Base-by-base conservation (phyloP, 2,888 invertebrate species). In the Autographa pulchrina region DNA sequence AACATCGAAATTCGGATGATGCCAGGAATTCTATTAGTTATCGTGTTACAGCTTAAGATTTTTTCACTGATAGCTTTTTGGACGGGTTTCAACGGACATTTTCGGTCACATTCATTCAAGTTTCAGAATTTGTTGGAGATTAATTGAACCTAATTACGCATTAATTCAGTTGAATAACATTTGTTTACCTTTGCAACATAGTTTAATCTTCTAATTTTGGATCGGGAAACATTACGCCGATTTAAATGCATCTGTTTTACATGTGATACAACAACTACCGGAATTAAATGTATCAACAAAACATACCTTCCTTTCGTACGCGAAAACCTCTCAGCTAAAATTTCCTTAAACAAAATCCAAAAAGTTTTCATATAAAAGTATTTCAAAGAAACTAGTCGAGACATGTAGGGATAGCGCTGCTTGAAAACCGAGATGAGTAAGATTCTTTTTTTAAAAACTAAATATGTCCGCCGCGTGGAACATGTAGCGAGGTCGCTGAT, bases 21-120 rank as follows among this genome's bases (percentile, higher is more conserved):
- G 74, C 69, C 70, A 72, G 68, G 68, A 72, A 81, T 82, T 54
- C 72, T 69, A 74, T 74, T 77, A 0, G 75, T 82, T 78, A 73
- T 68, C 69, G 20, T 43, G 48, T 77, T 73, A 64, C 66, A 18
- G 64, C 66, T 78, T 68, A 6, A 65, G 16, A 69, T 63, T 73
- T 75, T 83, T 61, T 74, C 20, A 7, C 54, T 65, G 65, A 67
- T 54, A 75, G 72, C 62, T 59, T 73, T 80, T 79, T 35, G 35
- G n/a, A 52, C 48, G 70, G 60, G 52, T 69, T 75, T 62, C 69
- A 65, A 65, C 68, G 59, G 13, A 11, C 38, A 38, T 38, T 11
- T 77, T 16, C 65, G 18, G 70, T 18, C 14, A n/a, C 7, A 59
- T 78, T 78, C 77, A 75, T 73, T 81, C 74, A 74, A 79, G 77